These are phyloP conservation scores for Lacerta agilis DNA, from an alignment of 2,797 vertebrate species.

Conservation along the genomic window DNA sequence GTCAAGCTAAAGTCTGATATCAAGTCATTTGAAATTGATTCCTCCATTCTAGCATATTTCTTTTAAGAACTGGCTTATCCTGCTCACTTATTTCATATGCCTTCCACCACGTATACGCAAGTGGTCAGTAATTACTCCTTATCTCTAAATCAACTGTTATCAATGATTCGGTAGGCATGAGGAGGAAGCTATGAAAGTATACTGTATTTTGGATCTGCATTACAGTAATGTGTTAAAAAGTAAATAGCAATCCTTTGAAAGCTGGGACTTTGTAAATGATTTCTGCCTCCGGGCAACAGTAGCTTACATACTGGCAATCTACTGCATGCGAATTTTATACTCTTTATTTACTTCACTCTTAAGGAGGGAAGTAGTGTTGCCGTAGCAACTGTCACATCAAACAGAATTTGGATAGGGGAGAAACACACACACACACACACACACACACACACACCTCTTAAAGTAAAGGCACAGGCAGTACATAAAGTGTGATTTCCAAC, in stretches of 20 bases:
- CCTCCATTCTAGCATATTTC: fast-evolving
- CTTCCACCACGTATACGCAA: slow-evolving; percentile 22
- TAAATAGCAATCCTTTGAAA: slow-evolving; percentile 32
- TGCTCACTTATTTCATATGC: not conserved
- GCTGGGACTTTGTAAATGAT: slow-evolving; percentile 45
- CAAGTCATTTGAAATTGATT: not conserved
- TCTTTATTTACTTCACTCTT: slow-evolving; percentile 31
- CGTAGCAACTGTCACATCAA: slow-evolving; percentile 25
- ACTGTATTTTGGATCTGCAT: slow-evolving; percentile 4
- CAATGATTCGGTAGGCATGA: not conserved
- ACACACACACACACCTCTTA: not conserved
- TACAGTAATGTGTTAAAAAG: slow-evolving; percentile 16
- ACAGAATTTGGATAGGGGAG: not conserved
- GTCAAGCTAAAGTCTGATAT: not conserved
- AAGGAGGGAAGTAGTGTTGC: slow-evolving; percentile 17
- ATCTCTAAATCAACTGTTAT: slow-evolving; percentile 21
- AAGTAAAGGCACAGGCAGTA: slow-evolving; percentile 21
- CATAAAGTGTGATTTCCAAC: not conserved
- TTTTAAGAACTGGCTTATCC: not conserved
- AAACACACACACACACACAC: not conserved
- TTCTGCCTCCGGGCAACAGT: slow-evolving; percentile 23
- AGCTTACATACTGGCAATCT: slow-evolving; percentile 33
- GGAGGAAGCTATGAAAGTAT: not conserved
- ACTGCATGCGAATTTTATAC: slow-evolving; percentile 19
- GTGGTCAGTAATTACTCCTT: slow-evolving; percentile 31